Evolutionary conservation across 2,797 vertebrate genomes (phyloP).

Genomic region (Danio aesculapii): DNA sequence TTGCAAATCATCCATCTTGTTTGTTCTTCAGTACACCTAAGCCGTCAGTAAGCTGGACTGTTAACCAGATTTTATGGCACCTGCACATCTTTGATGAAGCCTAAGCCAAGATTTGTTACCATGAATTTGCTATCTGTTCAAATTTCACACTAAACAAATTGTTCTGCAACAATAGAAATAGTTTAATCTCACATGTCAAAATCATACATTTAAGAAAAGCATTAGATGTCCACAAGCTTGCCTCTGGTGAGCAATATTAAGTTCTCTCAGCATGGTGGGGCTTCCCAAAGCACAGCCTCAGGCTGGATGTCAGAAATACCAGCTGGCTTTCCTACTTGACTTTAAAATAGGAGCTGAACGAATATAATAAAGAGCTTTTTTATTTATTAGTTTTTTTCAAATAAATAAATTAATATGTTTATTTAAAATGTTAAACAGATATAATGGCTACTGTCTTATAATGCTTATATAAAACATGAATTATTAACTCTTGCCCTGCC

Average conservation of each 20-base stretch:
- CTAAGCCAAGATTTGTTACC: too few species aligned
- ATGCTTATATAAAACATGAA: neutral
- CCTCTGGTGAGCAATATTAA: constrained; percentile 7
- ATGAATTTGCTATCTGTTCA: too few species aligned
- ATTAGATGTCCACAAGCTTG: neutral
- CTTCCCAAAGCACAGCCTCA: constrained; percentile 17
- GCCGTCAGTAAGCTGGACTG: too few species aligned
- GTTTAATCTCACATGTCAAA: neutral
- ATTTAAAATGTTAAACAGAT: too few species aligned
- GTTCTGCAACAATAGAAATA: neutral
- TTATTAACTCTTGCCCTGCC: too few species aligned
- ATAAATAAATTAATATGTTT: too few species aligned
- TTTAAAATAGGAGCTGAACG: neutral
- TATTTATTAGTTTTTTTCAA: too few species aligned
- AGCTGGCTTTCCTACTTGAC: neutral
- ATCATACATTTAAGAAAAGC: neutral
- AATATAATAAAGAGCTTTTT: neutral
- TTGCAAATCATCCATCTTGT: too few species aligned
- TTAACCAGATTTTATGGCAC: too few species aligned
- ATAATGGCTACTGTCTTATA: neutral
- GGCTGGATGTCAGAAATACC: constrained; percentile 23
- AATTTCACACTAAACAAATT: neutral
- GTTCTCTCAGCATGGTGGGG: neutral
- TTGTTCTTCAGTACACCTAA: too few species aligned
- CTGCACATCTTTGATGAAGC: too few species aligned